These are phyloP conservation scores for Temnothorax curvispinosus DNA, from an alignment of 1,140 invertebrate genomes.

Conservation along the genomic window DNA sequence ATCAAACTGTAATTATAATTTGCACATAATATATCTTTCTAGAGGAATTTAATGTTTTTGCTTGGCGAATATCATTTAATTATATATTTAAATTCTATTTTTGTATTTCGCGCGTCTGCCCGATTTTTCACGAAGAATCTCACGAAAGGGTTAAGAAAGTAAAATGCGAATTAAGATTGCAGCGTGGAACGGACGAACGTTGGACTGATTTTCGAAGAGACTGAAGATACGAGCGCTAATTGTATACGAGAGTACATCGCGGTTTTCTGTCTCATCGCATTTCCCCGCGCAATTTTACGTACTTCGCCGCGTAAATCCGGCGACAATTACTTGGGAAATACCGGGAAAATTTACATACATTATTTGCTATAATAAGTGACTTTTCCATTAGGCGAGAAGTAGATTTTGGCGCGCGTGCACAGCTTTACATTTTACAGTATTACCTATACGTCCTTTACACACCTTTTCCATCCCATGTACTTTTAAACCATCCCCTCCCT, in stretches of 20 bases:
- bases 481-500: slow-evolving; percentile 75
- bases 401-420: slow-evolving; percentile 43
- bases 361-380: slow-evolving; percentile 59
- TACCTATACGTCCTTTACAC: slow-evolving; percentile 57
- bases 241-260: neutral
- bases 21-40: neutral
- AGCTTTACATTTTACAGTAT: slow-evolving; percentile 67
- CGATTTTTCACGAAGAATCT: neutral
- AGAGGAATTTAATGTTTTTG: neutral
- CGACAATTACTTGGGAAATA: slow-evolving; percentile 13
- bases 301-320: neutral
- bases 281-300: neutral
- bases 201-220: neutral
- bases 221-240: neutral
- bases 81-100: neutral
- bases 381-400: slow-evolving; percentile 51
- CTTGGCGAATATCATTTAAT: neutral
- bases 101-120: neutral
- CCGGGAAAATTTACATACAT: slow-evolving; percentile 27
- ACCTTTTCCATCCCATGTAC: slow-evolving; percentile 75
- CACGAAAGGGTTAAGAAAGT: neutral
- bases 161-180: neutral
- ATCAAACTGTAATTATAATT: neutral
- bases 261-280: neutral
- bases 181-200: neutral